Percentiles rank a stretch among this genome's conserved stretches.
These are phyloP conservation scores for Hystrix cristata DNA, from an alignment of 2,113 vertebrate genomes.

Conservation along the genomic window DNA sequence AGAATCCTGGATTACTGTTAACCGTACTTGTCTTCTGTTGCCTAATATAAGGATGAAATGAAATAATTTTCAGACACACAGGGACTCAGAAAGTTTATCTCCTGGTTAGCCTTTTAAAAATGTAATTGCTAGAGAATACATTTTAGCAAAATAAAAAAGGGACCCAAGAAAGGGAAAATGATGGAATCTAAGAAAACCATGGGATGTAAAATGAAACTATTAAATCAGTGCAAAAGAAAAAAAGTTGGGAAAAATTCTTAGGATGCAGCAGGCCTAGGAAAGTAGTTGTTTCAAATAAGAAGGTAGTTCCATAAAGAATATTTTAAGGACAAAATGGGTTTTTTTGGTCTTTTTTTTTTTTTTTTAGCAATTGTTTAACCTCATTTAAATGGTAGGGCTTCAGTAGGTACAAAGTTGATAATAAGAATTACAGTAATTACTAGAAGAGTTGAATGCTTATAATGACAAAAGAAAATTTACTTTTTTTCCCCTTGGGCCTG, in stretches of 20 bases:
- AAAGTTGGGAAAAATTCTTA: neutral
- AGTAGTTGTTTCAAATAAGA: conserved; percentile 28
- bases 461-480: conserved; percentile 12
- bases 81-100: neutral
- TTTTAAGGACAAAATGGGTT: neutral
- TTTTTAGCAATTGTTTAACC: conserved; percentile 9
- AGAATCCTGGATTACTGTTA: neutral
- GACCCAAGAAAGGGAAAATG: neutral
- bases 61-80: conserved; percentile 13
- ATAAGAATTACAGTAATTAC: neutral
- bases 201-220: neutral
- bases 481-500: neutral
- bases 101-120: neutral
- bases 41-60: neutral
- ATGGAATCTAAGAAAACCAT: neutral
- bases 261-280: neutral
- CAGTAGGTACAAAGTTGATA: neutral
- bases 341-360: neutral
- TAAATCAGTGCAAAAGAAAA: neutral
- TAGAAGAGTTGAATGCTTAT: conserved; percentile 27
- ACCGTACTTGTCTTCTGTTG: neutral
- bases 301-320: neutral
- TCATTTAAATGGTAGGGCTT: neutral
- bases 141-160: conserved; percentile 50
- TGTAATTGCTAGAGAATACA: conserved; percentile 33